Evolutionary conservation across 2,888 invertebrate genomes (phyloP), one percentile per base, ranked within the genome.

Genomic region (Chorisops tibialis): DNA sequence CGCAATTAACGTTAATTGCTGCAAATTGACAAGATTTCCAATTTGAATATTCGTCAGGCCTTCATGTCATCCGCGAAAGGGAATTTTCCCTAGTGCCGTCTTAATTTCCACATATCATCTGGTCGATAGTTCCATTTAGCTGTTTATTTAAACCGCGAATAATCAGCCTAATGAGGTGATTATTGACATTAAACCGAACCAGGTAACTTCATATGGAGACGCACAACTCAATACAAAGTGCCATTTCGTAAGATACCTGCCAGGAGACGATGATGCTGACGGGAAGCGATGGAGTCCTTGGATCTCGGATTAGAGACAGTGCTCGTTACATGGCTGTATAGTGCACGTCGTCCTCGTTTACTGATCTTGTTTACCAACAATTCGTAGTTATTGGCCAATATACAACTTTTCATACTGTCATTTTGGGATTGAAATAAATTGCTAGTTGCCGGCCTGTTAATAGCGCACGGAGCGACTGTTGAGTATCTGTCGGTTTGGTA

Each of bases 81-180:
- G 48, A 11, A 22, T 22, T 9, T 3, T 2, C 1, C 22, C 22
- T 7, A 45, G 30, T 2, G 5, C 30, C 1, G 30, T 7, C 30
- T 30, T 7, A 2, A 30, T 9, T 2, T 30, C 1, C 30, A 30
- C 30, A 30, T 30, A 1, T 30, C 1, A 7, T 5, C 30, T 24
- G 7, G 24, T 24, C 4, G 24, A 24, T 24, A 24, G 4, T 9
- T 7, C 30, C 30, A 30, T 9, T 9, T 30, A 7, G 30, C 2
- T 48, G 6, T 18, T 47, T 38, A 37, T 38, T 12, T 39, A 19
- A 41, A 54, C 52, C 39, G 41, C 52, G 41, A 39, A 41, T 54
- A 54, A 39, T 54, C 52, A 39, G 22, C 52, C 52, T 54, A 54
- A 54, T 54, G 52, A 54, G 52, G 52, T 54, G 52, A 54, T 54